Base-by-base conservation (phyloP, 2,888 invertebrate genomes). In the Parnassius smintheus region DNA sequence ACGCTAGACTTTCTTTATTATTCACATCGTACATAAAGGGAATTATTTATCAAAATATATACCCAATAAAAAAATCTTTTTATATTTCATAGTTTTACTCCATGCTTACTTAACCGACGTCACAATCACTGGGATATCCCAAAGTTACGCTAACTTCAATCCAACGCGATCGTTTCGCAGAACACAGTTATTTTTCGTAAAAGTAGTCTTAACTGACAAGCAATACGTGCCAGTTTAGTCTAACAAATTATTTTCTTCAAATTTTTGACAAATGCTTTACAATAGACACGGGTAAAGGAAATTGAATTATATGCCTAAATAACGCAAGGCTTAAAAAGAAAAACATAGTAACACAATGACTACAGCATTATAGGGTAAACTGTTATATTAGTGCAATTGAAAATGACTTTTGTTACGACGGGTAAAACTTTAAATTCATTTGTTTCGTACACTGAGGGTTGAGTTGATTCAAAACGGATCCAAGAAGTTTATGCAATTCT, bases 401-500 rank as follows among this genome's bases (percentile, higher is more conserved):
- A 58, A 64, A 61, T 49, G 13, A 42, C 13, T 62, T 67, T 69
- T 8, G 11, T 67, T 59, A 55, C 22, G 10, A 13, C 55, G 45
- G 53, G 0, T 0, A 25, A 46, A 59, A 12, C 56, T 41, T 22
- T 13, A 48, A 52, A 56, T 52, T 64, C 1, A 1, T 50, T 42
- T 49, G 46, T 22, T 25, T 2, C 2, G 1, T 9, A 52, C 9
- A 25, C 13, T 3, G 48, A 61, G 45, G 72, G 72, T 76, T 70
- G 62, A 66, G 69, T 75, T 74, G 66, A 75, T 79, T 75, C 81
- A 80, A 80, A 72, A 76, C 82, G 81, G 82, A 81, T 83, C 72
- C 75, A 71, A 71, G 74, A 73, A 74, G 91, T 91, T 91, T 88
- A 87, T 91, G 91, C 91, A 91, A 91, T 87, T 90, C 83, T 88